Evolutionary conservation across 2,797 vertebrate species (phyloP), one percentile per base, ranked within the genome.

Genomic region (Amblyraja radiata): DNA sequence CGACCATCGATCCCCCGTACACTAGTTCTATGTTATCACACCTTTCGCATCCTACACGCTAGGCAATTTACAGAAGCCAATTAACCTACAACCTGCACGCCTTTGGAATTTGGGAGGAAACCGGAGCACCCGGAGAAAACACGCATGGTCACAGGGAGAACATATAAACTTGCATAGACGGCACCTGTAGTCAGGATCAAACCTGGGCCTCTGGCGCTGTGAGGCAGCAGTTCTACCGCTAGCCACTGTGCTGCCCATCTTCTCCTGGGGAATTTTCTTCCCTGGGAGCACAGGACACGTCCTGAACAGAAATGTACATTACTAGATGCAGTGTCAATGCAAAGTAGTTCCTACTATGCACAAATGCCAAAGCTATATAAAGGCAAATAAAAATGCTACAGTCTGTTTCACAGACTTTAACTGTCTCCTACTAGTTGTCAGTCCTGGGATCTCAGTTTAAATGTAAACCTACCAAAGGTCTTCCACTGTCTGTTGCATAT

Each of bases 361-460:
- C 58, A 11, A 28, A 84, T 16, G 16, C 11, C n/a, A 88, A 88
- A 65, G 4, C 63, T 88, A 63, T 63, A 28, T 86, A 32, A 65
- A 32, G 28, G 32, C 61, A 65, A 88, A 88, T 2, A 65, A 18
- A 83, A 83, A 58, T 80, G 18, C 10, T 10, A 58, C 61, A 65
- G 61, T 65, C 16, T 65, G 84, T 88, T 65, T 88, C 6, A 88
- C 61, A 63, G 68, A 32, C 32, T 32, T 54, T 46, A 39, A 68
- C 36, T 32, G 25, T 39, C 32, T 39, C 21, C 39, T 14, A 23
- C 23, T 46, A 39, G n/a, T 65, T 88, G 84, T 88, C n/a, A 65
- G 84, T 61, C n/a, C 61, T 88, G n/a, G 61, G 61, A 88, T 88
- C 84, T 16, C 61, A 88, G 32, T 88, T 88, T 88, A 88, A 88